Conservation (phyloP, 2,888 invertebrate genomes). For the Drosophila tripunctata region DNA sequence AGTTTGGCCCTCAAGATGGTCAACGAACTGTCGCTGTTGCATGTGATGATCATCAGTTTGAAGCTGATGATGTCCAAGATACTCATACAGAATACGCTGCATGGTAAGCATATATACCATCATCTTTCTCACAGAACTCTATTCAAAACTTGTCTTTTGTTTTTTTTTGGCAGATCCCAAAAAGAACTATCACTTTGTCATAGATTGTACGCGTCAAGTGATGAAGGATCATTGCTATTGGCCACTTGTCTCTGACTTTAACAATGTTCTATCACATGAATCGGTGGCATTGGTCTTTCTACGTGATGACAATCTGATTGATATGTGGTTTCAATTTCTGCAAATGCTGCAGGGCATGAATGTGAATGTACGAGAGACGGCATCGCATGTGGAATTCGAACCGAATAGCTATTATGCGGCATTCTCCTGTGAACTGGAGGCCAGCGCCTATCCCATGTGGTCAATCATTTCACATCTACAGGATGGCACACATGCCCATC, state of each 20-base stretch:
- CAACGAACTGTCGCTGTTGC: conserved; percentile 93
- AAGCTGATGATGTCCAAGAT: conserved; percentile 97
- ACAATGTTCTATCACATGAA: conserved; percentile 96
- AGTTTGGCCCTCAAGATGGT: conserved; percentile 95
- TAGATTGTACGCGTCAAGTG: conserved; percentile 94
- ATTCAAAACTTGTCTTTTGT: background rate
- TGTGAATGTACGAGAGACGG: conserved; percentile 95
- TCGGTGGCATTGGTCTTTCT: conserved; percentile 96
- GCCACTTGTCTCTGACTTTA: conserved; percentile 98
- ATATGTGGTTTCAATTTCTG: conserved; percentile 98
- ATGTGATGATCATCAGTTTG: conserved; percentile 96
- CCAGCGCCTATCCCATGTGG: conserved; percentile 99
- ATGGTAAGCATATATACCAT: conserved; percentile 86
- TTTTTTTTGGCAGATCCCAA: conserved; percentile 86
- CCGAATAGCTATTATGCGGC: conserved; percentile 99
- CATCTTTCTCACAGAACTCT: background rate
- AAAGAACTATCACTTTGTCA: conserved; percentile 94
- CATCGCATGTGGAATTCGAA: conserved; percentile 97
- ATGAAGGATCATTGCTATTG: conserved; percentile 99
- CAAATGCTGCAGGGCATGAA: conserved; percentile 99
- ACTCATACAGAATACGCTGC: conserved; percentile 93
- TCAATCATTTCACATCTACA: conserved; percentile 95
- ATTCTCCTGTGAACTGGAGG: conserved; percentile 98
- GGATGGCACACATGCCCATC: conserved; percentile 89
- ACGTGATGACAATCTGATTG: conserved; percentile 93